phyloP scores from a whole-genome alignment of 92 coral and sea anemone genomes.

The Umimayanthus chanpuru region DNA sequence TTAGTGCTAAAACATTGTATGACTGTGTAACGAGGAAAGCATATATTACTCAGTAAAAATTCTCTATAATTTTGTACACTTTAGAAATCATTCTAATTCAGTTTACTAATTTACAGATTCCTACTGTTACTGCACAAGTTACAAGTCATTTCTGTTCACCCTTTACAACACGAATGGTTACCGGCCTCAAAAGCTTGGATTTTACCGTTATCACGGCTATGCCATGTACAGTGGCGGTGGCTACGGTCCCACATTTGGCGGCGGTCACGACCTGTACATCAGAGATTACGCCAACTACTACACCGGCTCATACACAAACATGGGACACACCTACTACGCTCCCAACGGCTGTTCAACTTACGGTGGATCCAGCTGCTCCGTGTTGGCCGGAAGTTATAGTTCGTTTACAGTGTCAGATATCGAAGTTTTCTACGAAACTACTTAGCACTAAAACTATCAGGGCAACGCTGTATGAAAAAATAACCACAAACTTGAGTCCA shows the following conservation, averaged over 20 bases:
- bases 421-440: no score
- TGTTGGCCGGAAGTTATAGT: neutral
- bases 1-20: no score
- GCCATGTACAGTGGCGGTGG: neutral
- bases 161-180: neutral
- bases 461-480: no score
- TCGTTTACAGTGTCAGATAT: neutral
- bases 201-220: neutral
- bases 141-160: neutral
- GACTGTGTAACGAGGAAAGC: no score
- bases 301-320: neutral
- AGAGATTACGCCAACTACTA: neutral
- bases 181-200: neutral
- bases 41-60: no score
- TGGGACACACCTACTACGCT: constrained; percentile 27
- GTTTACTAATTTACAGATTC: neutral
- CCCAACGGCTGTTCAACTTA: constrained; percentile 16
- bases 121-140: neutral
- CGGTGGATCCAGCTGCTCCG: neutral
- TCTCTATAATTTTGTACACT: neutral
- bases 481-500: no score
- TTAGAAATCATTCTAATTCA: neutral
- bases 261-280: constrained; percentile 36
- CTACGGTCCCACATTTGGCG: constrained; percentile 24
- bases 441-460: no score